phyloP scores from a whole-genome alignment of 2,888 invertebrate genomes.

The Netelia fuscicornis region DNA sequence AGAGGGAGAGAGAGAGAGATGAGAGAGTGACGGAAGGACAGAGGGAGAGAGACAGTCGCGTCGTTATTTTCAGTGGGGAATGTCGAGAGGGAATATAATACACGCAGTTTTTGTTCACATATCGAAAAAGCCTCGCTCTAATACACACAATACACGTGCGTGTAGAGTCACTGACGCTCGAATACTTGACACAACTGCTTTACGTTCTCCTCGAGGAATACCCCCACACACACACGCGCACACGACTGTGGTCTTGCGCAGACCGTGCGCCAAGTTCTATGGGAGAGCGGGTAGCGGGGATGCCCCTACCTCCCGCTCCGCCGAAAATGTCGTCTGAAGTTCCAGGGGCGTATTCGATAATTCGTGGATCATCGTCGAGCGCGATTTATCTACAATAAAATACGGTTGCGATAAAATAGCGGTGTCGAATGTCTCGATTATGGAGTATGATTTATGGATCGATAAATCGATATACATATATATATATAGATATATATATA shows the following conservation, averaged over 20 bases:
- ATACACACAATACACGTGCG: slow-evolving; percentile 33
- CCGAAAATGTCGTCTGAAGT: slow-evolving; percentile 79
- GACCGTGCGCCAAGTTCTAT: neutral
- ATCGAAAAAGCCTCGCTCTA: neutral
- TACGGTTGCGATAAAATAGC: neutral
- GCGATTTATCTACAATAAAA: neutral
- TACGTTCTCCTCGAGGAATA: slow-evolving; percentile 23
- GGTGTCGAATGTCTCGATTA: neutral
- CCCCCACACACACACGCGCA: neutral
- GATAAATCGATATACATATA: too few species aligned
- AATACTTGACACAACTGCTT: slow-evolving; percentile 22
- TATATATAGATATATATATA: too few species aligned
- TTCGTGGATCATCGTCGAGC: neutral
- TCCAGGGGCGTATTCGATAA: slow-evolving; percentile 71
- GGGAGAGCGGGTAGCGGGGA: too few species aligned
- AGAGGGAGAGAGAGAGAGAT: slow-evolving; percentile 28
- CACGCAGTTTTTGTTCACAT: neutral
- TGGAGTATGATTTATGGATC: too few species aligned
- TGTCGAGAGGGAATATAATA: neutral
- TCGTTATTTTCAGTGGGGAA: neutral
- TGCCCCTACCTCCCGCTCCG: slow-evolving; percentile 53
- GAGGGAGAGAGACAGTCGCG: neutral
- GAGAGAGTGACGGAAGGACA: neutral
- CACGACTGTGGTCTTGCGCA: slow-evolving; percentile 47
- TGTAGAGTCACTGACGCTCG: neutral